Evolutionary conservation across 2,113 vertebrate genomes (phyloP).

Genomic region (Pedetes capensis): DNA sequence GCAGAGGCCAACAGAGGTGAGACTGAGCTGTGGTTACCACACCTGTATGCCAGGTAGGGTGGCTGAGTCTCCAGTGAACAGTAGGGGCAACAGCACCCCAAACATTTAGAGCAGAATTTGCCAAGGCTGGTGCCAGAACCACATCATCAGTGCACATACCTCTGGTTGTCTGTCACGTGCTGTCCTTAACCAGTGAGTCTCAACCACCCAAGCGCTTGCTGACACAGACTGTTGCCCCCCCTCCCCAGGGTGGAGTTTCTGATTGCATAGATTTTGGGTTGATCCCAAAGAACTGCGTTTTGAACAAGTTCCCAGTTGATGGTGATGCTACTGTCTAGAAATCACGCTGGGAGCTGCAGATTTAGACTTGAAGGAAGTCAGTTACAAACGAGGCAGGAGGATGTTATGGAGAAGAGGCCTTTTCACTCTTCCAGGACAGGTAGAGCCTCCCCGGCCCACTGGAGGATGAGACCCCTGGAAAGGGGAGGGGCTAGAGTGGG

Average conservation of each 20-base stretch:
- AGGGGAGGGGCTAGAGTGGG: background rate
- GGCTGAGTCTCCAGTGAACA: background rate
- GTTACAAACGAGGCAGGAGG: background rate
- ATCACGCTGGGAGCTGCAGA: background rate
- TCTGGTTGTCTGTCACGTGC: too few relatives aligned
- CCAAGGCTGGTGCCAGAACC: background rate
- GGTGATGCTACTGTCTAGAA: background rate
- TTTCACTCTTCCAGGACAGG: background rate
- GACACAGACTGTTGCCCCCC: too few relatives aligned
- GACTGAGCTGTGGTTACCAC: background rate
- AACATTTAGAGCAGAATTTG: background rate
- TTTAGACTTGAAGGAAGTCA: background rate
- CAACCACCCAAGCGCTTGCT: background rate
- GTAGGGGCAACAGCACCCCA: too few relatives aligned
- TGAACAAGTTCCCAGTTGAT: background rate
- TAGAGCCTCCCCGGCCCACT: too few relatives aligned
- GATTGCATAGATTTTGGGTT: background rate
- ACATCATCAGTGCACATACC: too few relatives aligned
- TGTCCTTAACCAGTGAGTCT: background rate
- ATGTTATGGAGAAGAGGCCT: background rate
- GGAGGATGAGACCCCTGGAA: background rate
- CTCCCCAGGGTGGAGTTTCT: background rate
- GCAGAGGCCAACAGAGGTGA: too few relatives aligned
- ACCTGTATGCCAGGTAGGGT: fast-evolving
- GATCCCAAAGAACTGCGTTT: background rate